Percentiles rank a stretch among this genome's conserved stretches.
phyloP scores from a whole-genome alignment of 2,113 vertebrate species.

The Leptocoma aspasia region DNA sequence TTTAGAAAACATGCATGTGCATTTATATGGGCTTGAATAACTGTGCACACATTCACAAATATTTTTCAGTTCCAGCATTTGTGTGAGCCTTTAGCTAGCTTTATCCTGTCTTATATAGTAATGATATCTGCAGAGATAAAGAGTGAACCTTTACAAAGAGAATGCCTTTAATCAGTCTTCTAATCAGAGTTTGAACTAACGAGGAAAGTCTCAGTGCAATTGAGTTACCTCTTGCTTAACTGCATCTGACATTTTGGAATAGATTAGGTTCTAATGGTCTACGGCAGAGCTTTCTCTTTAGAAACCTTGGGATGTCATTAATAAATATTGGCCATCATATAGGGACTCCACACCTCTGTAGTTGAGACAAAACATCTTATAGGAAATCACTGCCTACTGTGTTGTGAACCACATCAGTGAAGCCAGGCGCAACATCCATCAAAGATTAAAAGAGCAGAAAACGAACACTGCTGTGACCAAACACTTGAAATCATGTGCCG shows the following conservation, averaged over 20 bases:
- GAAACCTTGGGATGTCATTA: conserved; percentile 56
- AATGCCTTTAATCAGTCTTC: conserved; percentile 40
- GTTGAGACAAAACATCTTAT: conserved; percentile 61
- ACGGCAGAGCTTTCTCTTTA: not conserved
- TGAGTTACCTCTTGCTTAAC: conserved; percentile 28
- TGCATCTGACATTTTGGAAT: conserved; percentile 41
- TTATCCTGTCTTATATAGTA: not conserved
- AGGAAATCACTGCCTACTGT: conserved; percentile 66
- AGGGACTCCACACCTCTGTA: conserved; percentile 40
- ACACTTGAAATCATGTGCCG: conserved; percentile 66
- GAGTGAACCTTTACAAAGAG: conserved; percentile 32
- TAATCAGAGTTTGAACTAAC: conserved; percentile 43
- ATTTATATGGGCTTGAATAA: not conserved
- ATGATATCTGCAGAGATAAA: conserved; percentile 30
- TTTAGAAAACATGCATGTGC: not conserved
- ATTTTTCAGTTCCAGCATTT: not conserved
- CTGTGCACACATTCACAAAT: not conserved
- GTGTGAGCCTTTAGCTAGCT: not conserved
- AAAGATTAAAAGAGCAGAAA: conserved; percentile 72
- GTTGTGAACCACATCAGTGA: conserved; percentile 52
- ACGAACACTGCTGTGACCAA: conserved; percentile 69
- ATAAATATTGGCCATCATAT: conserved; percentile 42
- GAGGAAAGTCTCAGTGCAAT: conserved; percentile 11
- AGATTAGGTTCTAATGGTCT: conserved; percentile 56
- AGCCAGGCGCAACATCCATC: conserved; percentile 63